A percentile compares a stretch with the other conserved stretches of the same genome.
Evolutionary conservation across 2,113 vertebrate species (phyloP).

Genomic region (Oreocharis arfaki): DNA sequence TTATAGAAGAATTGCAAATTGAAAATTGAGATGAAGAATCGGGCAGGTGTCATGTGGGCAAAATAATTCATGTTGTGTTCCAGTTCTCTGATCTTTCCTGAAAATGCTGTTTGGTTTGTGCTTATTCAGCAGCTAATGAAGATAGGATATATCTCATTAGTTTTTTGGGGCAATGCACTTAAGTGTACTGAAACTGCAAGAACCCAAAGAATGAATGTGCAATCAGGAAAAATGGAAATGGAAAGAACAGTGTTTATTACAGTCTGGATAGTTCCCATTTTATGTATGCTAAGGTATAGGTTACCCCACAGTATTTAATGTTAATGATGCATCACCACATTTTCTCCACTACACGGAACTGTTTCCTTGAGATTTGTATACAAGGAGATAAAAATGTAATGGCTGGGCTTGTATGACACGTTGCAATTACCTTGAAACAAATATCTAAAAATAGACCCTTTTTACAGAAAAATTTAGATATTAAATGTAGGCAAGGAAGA

Average conservation of each 20-base stretch:
- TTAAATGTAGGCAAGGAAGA: background rate
- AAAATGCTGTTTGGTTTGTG: background rate
- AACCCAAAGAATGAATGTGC: background rate
- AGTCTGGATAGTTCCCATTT: background rate
- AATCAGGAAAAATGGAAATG: background rate
- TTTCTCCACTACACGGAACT: background rate
- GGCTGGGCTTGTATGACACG: background rate
- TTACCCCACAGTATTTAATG: background rate
- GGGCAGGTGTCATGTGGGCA: background rate
- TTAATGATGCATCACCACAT: background rate
- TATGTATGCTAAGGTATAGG: background rate
- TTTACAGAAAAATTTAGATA: background rate
- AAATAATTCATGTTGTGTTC: background rate
- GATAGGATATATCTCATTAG: background rate
- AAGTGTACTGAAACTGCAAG: background rate
- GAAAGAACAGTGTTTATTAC: background rate
- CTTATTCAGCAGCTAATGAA: background rate
- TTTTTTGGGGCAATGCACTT: background rate
- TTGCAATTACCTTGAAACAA: background rate
- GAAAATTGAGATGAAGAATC: conserved; percentile 4
- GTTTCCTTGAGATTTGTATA: background rate
- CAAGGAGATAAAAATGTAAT: background rate
- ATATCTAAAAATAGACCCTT: background rate
- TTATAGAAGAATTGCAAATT: conserved; percentile 28
- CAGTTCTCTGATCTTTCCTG: background rate